Evolutionary conservation across 2,888 invertebrate genomes (phyloP), one percentile per base, ranked within the genome.

Genomic region (Galeruca laticollis): DNA sequence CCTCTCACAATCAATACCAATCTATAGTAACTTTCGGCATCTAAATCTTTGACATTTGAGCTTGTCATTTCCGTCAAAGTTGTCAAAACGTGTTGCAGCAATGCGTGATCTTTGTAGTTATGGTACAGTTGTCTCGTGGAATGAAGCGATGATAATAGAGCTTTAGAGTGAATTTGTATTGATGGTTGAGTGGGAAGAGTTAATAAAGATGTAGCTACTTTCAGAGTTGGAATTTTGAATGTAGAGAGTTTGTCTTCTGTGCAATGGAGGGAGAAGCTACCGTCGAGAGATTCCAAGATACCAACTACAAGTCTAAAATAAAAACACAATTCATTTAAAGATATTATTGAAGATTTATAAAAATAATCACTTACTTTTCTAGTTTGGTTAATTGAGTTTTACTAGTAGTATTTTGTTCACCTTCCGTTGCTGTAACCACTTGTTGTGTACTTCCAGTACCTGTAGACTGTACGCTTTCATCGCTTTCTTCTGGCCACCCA

Each of bases 401-500:
- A 26, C 83, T 83, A 13, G 82, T 79, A 15, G 82, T 75, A 49
- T 83, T 81, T 73, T 81, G 86, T 68, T 87, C 87, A 47, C 82
- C 78, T 51, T 88, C 87, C 61, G 80, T 77, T 47, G 69, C 72
- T 1, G 74, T 69, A 13, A 73, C 69, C 11, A 72, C 64, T 2
- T 68, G 68, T 35, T 74, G 75, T 1, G 54, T 52, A 15, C 37
- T 72, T 84, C 47, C 82, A 10, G 64, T 56, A 21, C 60, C 70
- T 40, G 60, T 54, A 2, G 83, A 78, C 9, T 83, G 80, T 6
- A 82, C 71, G 35, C 82, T 72, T 73, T 98, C 98, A 80, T 98
- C 97, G 9, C 90, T 91, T 81, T 98, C 98, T 83, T 98, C 98
- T 0, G 97, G 97, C 98, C 98, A 98, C 51, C 97, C 97, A 82